phyloP scores from a whole-genome alignment of 2,797 vertebrate species.

The Oryzias dopingdopingensis region DNA sequence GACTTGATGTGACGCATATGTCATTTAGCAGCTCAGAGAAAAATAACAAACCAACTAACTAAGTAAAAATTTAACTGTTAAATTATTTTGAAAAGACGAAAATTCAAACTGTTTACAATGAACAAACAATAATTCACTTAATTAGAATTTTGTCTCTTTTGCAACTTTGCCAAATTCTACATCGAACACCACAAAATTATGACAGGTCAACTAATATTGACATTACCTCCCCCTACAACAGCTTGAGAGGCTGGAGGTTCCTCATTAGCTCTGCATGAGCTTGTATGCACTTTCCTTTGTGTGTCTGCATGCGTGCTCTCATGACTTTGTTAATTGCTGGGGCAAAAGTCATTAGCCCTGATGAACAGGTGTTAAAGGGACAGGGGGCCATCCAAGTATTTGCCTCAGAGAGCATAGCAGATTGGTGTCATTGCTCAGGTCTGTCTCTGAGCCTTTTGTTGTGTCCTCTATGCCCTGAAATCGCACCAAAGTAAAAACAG shows the following conservation, averaged over 20 bases:
- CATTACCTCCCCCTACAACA: conserved; percentile 64
- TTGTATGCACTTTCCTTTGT: conserved; percentile 9
- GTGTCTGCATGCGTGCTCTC: conserved; percentile 1
- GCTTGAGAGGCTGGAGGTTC: conserved; percentile 59
- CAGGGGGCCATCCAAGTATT: conserved; percentile 50
- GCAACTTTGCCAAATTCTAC: conserved; percentile 37
- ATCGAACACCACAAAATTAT: conserved; percentile 37
- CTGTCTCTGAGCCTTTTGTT: conserved; percentile 36
- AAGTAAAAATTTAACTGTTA: neutral
- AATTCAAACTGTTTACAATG: too few species aligned
- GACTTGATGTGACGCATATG: neutral
- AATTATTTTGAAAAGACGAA: too few species aligned
- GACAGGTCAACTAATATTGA: conserved; percentile 75
- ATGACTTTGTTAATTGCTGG: conserved; percentile 38
- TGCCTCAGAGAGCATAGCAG: conserved; percentile 50
- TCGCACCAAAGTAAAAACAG: conserved; percentile 1
- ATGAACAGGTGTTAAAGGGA: conserved; percentile 70
- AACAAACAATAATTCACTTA: too few species aligned
- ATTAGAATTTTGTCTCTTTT: conserved; percentile 21
- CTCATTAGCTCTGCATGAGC: conserved; percentile 63
- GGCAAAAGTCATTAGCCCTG: conserved; percentile 61
- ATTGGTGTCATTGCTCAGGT: conserved; percentile 55
- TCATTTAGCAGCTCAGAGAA: neutral
- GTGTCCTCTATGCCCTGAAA: conserved; percentile 8
- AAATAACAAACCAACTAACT: neutral